A percentile compares a stretch with the other conserved stretches of the same genome.
Evolutionary conservation across 1,140 invertebrate genomes (phyloP).

Genomic region (Leucophenga varia): DNA sequence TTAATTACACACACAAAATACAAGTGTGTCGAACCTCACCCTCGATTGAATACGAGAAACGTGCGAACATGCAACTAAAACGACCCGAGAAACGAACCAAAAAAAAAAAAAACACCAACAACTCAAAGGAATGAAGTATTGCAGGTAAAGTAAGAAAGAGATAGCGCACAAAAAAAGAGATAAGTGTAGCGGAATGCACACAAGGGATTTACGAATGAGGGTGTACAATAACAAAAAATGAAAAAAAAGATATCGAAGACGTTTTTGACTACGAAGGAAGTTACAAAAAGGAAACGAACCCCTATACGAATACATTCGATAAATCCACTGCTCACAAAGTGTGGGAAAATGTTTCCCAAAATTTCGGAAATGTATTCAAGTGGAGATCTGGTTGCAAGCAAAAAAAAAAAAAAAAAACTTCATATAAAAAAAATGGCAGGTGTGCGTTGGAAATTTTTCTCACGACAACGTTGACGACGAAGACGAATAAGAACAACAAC

Average conservation of each 20-base stretch:
- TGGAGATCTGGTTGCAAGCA: conserved; percentile 3
- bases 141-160: background rate
- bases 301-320: too few relatives aligned
- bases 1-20: conserved; percentile 28
- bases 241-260: background rate
- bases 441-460: conserved; percentile 54
- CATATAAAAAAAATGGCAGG: conserved; percentile 42
- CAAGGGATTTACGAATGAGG: background rate
- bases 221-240: background rate
- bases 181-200: conserved; percentile 3
- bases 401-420: conserved; percentile 15
- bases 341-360: conserved; percentile 55
- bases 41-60: conserved; percentile 21
- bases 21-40: conserved; percentile 10
- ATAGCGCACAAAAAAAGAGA: conserved; percentile 13
- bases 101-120: background rate
- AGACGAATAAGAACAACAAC: too few relatives aligned
- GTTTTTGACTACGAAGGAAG: conserved; percentile 12
- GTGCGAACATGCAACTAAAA: conserved; percentile 15
- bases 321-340: conserved; percentile 48
- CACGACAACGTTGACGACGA: conserved; percentile 26
- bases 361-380: conserved; percentile 52
- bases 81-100: conserved; percentile 9
- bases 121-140: too few relatives aligned
- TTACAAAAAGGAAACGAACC: conserved; percentile 40